These are phyloP conservation scores for Paramormyrops hopkinsi DNA, from an alignment of 2,797 vertebrate species.

Conservation along the genomic window DNA sequence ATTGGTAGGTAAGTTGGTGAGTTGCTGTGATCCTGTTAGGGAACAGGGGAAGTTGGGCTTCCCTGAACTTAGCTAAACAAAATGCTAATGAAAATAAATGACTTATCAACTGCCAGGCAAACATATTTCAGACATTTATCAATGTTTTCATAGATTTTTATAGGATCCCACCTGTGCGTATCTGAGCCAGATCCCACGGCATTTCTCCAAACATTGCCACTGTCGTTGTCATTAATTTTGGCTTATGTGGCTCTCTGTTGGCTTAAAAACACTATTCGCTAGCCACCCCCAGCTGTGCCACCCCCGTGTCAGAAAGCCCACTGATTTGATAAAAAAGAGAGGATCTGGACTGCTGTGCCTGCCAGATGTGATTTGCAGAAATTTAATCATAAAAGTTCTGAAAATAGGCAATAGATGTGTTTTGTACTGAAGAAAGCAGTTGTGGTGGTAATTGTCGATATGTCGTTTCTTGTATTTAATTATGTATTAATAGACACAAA, in stretches of 20 bases:
- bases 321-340: conserved; percentile 44
- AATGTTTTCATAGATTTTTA: conserved; percentile 69
- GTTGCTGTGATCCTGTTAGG: conserved; percentile 56
- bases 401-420: neutral
- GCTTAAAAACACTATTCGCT: conserved; percentile 25
- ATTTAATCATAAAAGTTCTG: conserved; percentile 35
- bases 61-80: conserved; percentile 53
- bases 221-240: conserved; percentile 23
- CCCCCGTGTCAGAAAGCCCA: conserved; percentile 21
- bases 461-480: neutral
- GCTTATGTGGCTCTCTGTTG: conserved; percentile 16
- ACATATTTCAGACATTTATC: conserved; percentile 76
- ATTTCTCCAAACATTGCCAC: conserved; percentile 22
- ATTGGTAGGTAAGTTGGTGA: conserved; percentile 18
- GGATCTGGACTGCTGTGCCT: conserved; percentile 38
- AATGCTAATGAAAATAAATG: conserved; percentile 75
- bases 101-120: conserved; percentile 72
- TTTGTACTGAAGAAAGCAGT: neutral
- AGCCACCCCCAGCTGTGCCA: conserved; percentile 19
- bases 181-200: conserved; percentile 18
- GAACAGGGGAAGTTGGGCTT: conserved; percentile 34
- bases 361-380: conserved; percentile 58
- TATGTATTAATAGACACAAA: neutral
- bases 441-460: neutral
- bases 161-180: conserved; percentile 57